Evolutionary conservation across 2,113 vertebrate species (phyloP), one percentile per base, ranked within the genome.

Genomic region (Apodemus sylvaticus): DNA sequence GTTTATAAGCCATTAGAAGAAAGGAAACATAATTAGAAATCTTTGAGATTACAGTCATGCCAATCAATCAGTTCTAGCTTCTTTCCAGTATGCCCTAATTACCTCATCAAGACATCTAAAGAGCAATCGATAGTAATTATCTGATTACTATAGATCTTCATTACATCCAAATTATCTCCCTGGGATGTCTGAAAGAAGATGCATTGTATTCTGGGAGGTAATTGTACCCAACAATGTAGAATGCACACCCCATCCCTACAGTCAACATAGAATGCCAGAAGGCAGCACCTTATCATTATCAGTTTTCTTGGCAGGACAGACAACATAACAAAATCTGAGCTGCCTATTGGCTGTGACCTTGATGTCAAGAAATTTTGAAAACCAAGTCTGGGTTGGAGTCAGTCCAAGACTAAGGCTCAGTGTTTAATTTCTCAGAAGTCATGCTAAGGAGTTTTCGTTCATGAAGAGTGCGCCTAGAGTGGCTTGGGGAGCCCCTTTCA

Each of bases 91-190:
- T 26, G 94, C 95, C 96, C 98, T 98, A 98, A 98, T 98, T 98
- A 98, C 97, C 98, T 98, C 79, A 81, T 98, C 98, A 98, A 98
- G 98, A 98, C 60, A 91, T 97, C 98, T 98, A 98, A 98, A 98
- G 97, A 98, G 97, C 96, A 98, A 98, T 99, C 98, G 0, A 98
- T 99, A 98, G 96, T 97, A 98, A 99, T 98, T 98, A 98, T 98
- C 98, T 98, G 98, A 98, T 99, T 98, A 98, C 98, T 97, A 98
- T 97, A 98, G 98, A 98, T 98, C 98, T 98, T 98, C 98, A 98
- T 98, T 98, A 98, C 62, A 96, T 96, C 90, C 96, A 98, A 97
- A 98, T 98, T 98, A 98, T 96, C 97, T 98, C 94, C 93, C 96
- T 97, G 97, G 95, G 98, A 98, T 95, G 91, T 97, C 97, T 98